These are phyloP conservation scores for Ormyrus rosae DNA, from an alignment of 2,888 invertebrate genomes.

Conservation along the genomic window DNA sequence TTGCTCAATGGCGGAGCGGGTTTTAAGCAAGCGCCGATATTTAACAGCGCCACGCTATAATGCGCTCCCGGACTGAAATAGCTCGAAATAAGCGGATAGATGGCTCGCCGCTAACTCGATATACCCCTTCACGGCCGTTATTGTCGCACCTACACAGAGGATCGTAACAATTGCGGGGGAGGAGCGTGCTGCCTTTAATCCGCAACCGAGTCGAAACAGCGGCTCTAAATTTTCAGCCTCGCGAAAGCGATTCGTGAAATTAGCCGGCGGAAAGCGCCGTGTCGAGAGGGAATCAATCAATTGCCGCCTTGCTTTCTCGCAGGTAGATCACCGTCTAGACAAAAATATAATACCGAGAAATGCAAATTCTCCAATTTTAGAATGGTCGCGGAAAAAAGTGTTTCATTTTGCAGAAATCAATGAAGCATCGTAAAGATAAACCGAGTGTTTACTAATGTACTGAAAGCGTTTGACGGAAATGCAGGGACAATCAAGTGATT, in stretches of 20 bases:
- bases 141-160: conserved; percentile 44
- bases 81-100: conserved; percentile 18
- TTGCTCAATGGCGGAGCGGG: conserved; percentile 7
- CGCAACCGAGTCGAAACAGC: conserved; percentile 22
- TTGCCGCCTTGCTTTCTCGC: conserved; percentile 54
- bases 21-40: conserved; percentile 22
- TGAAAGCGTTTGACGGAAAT: not conserved
- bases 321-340: not conserved
- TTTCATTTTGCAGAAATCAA: too few relatives aligned
- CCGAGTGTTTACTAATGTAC: too few relatives aligned
- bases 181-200: conserved; percentile 46
- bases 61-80: conserved; percentile 36
- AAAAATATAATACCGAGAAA: conserved; percentile 29
- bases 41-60: conserved; percentile 31
- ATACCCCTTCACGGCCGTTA: conserved; percentile 5
- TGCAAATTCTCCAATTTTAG: conserved; percentile 22
- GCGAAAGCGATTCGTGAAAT: conserved; percentile 63
- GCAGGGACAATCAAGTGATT: not conserved
- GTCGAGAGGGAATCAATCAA: conserved; percentile 70
- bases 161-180: conserved; percentile 43
- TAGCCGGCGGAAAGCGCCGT: conserved; percentile 61
- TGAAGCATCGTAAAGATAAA: too few relatives aligned
- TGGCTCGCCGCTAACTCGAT: conserved; percentile 26
- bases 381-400: not conserved
- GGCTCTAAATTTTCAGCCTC: conserved; percentile 60